phyloP scores from a whole-genome alignment of 2,113 vertebrate species.

The Ptilonorhynchus violaceus region DNA sequence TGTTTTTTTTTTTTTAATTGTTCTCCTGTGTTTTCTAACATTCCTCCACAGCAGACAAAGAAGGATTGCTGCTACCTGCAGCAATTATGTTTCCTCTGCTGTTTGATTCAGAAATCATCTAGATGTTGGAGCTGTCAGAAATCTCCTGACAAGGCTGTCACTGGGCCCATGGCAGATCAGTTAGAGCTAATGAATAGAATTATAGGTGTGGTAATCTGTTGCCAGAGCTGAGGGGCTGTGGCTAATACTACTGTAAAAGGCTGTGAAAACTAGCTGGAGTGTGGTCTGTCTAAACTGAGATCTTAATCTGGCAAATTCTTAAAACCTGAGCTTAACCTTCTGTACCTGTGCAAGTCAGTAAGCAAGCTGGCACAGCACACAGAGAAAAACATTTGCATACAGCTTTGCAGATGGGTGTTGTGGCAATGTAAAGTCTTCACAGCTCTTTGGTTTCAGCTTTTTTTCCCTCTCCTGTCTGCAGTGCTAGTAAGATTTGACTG shows the following conservation, averaged over 20 bases:
- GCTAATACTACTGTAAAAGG: neutral
- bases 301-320: neutral
- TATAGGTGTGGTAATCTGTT: neutral
- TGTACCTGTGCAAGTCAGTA: neutral
- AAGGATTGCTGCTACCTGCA: neutral
- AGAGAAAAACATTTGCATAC: neutral
- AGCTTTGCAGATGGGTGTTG: neutral
- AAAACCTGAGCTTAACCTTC: neutral
- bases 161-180: neutral
- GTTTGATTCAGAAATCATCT: slow-evolving; percentile 7
- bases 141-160: neutral
- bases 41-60: neutral
- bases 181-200: neutral
- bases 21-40: neutral
- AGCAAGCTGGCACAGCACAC: fast-evolving
- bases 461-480: neutral
- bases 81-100: neutral
- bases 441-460: neutral
- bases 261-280: neutral
- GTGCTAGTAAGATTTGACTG: neutral
- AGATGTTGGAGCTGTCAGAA: slow-evolving; percentile 8
- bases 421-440: neutral
- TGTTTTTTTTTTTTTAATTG: neutral
- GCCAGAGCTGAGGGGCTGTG: neutral
- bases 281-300: neutral